Evolutionary conservation across 2,888 invertebrate genomes (phyloP).

Genomic region (Pterostichus niger): DNA sequence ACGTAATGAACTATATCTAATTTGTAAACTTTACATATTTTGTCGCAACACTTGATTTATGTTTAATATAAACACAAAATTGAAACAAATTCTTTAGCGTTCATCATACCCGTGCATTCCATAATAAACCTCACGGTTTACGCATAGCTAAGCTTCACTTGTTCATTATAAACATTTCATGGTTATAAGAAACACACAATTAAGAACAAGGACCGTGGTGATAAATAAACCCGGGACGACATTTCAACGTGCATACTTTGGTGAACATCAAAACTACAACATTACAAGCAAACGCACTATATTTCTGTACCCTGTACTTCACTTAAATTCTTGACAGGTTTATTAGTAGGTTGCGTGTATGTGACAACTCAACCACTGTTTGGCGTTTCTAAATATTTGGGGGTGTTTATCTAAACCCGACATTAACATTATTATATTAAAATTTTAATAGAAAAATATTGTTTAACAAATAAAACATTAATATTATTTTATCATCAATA

Average conservation of each 20-base stretch:
- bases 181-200: conserved; percentile 33
- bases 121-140: neutral
- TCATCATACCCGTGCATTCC: conserved; percentile 1
- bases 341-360: neutral
- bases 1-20: too few species aligned
- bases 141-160: neutral
- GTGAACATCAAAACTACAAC: neutral
- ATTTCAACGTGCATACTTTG: neutral
- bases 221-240: conserved; percentile 13
- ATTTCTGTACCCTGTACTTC: neutral
- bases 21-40: too few species aligned
- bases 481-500: too few species aligned
- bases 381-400: neutral
- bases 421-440: neutral
- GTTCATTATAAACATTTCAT: conserved; percentile 26
- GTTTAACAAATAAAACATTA: too few species aligned
- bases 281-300: neutral
- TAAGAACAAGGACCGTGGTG: conserved; percentile 9
- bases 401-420: neutral
- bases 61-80: too few species aligned
- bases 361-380: neutral
- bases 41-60: too few species aligned
- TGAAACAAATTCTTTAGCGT: neutral
- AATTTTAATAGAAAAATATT: neutral
- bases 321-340: conserved; percentile 13